Base-by-base conservation (phyloP, 2,113 vertebrate species). In the Spheniscus mendiculus region DNA sequence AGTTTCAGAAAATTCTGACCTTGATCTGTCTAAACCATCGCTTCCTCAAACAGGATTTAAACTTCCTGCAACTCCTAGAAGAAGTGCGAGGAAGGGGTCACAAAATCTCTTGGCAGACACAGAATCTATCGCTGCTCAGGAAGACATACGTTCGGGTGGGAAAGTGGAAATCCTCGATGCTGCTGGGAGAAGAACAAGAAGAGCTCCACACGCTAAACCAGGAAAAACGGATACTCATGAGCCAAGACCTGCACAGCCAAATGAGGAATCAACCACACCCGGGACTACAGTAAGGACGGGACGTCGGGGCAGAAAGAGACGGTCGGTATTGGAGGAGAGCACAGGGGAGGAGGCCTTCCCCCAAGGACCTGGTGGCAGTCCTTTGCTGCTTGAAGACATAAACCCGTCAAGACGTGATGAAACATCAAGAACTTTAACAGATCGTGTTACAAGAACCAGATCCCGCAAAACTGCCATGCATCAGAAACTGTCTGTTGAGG, bases 11-110 rank as follows among this genome's bases (percentile, higher is more conserved):
- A 95, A 66, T 70, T 96, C 92, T 85, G 95, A 95, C 49, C 73
- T 95, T 67, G 90, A 87, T 53, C 38, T 90, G 27, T 91, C 97
- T 70, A 96, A 91, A 26, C 47, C 87, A n/a, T 76, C 26, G 0
- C 62, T 91, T 78, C 38, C 82, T 93, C 94, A 94, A 53, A 47
- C 87, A 76, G 97, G 96, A 82, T n/a, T 78, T 40, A 85, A 94
- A 59, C 56, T 92, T 21, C 80, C 97, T n/a, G 34, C 70, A 40
- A 97, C 93, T 26, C 97, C 98, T 55, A 90, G 97, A 92, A 98
- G 97, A 91, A 97, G 97, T 14, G 97, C 97, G 55, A 96, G 98
- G 78, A 98, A 97, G 56, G 83, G 49, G 3, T 90, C 96, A 89
- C 62, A 83, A 36, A 87, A 87, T 42, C 66, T 91, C 22, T 38